Conservation (phyloP, 2,797 vertebrate species). For the Anabacerthia variegaticeps region DNA sequence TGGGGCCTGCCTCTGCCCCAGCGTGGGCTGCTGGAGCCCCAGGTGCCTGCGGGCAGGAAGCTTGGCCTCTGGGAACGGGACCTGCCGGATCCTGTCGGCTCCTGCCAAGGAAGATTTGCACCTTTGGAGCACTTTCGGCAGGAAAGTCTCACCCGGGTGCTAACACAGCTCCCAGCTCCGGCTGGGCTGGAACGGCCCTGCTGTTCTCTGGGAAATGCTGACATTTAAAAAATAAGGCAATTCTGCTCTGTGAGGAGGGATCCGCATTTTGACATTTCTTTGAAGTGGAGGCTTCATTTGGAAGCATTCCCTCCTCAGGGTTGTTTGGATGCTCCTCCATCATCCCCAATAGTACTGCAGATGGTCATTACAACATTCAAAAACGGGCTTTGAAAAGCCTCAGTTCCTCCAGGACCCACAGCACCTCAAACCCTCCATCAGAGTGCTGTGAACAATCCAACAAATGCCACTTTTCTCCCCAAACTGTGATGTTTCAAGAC, state of each 20-base stretch:
- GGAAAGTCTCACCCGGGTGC: not conserved
- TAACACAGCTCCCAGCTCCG: not conserved
- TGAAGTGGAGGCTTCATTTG: not conserved
- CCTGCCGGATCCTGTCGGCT: not conserved
- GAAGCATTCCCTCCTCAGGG: not conserved
- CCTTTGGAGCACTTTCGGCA: not conserved
- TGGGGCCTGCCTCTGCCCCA: not conserved
- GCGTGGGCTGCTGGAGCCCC: constrained; percentile 1
- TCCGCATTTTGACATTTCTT: not conserved
- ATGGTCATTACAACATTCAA: not conserved
- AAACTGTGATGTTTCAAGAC: not conserved
- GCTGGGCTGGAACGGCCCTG: not conserved
- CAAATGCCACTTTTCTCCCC: not conserved
- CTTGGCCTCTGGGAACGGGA: not conserved
- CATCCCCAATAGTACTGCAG: not conserved
- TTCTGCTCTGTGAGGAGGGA: not conserved
- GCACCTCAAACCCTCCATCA: not conserved
- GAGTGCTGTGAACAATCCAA: rapidly evolving
- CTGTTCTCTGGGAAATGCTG: not conserved
- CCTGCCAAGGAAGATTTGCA: not conserved
- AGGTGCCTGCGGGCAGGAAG: not conserved
- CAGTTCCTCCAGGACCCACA: not conserved
- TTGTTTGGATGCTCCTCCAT: not conserved
- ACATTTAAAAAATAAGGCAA: not conserved
- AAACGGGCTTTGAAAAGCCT: not conserved